A percentile compares a stretch with the other conserved stretches of the same genome.
Conservation (phyloP, 1,140 invertebrate species). For the Drosophila simulans region DNA sequence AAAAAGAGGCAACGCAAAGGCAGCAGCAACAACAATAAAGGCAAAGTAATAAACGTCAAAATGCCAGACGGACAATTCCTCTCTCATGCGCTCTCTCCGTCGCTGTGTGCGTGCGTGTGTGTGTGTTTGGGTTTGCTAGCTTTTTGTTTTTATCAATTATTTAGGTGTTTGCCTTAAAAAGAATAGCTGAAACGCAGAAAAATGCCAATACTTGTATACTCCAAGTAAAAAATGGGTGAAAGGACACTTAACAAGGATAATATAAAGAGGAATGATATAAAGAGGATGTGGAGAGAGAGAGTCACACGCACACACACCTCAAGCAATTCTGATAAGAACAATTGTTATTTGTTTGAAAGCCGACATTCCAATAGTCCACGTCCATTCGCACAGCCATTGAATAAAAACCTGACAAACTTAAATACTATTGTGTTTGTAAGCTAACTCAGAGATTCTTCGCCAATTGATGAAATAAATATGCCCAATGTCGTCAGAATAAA, state of each 20-base stretch:
- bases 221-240: slow-evolving; percentile 1
- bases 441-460: not conserved
- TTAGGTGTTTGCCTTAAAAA: slow-evolving; percentile 45
- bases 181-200: slow-evolving; percentile 12
- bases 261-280: slow-evolving; percentile 5
- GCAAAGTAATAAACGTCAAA: slow-evolving; percentile 77
- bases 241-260: not conserved
- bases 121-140: slow-evolving; percentile 32
- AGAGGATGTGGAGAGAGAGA: slow-evolving; percentile 2
- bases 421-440: not conserved
- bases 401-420: slow-evolving; percentile 12
- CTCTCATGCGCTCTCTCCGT: slow-evolving; percentile 32
- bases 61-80: slow-evolving; percentile 58
- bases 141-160: slow-evolving; percentile 63
- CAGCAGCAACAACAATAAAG: slow-evolving; percentile 43
- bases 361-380: slow-evolving; percentile 70
- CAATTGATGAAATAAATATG: slow-evolving; percentile 33
- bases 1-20: slow-evolving; percentile 39
- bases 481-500: not conserved
- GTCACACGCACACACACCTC: slow-evolving; percentile 37
- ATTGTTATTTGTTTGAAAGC: slow-evolving; percentile 68
- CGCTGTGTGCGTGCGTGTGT: slow-evolving; percentile 21
- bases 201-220: slow-evolving; percentile 2
- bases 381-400: slow-evolving; percentile 11
- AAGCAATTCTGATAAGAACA: slow-evolving; percentile 69